Conservation (phyloP, 1,140 invertebrate genomes). For the Trissolcus basalis region DNA sequence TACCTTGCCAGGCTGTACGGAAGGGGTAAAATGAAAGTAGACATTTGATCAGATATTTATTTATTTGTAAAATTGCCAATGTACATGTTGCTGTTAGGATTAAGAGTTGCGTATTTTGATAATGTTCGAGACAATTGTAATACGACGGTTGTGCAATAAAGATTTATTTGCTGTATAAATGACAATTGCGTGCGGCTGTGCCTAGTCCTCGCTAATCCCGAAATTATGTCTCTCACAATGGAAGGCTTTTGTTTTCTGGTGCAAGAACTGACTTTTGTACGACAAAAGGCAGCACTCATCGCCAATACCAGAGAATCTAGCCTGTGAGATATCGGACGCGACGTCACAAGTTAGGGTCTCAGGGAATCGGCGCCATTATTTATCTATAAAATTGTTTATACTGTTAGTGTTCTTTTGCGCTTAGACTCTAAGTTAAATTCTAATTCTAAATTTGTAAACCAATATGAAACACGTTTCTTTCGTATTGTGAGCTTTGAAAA, state of each 20-base stretch:
- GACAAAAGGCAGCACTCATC: conserved; percentile 76
- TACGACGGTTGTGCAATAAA: conserved; percentile 22
- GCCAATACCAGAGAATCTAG: conserved; percentile 84
- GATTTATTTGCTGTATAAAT: conserved; percentile 29
- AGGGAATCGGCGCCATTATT: conserved; percentile 81
- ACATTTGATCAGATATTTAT: not conserved
- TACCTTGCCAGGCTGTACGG: no score
- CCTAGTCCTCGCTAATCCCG: conserved; percentile 24
- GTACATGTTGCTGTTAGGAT: not conserved
- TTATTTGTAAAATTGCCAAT: conserved; percentile 2
- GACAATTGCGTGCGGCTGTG: conserved; percentile 1
- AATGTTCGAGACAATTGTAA: conserved; percentile 6
- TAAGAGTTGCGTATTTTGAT: not conserved
- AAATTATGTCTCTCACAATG: conserved; percentile 39
- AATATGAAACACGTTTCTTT: no score
- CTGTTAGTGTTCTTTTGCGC: conserved; percentile 11
- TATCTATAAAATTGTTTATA: conserved; percentile 29
- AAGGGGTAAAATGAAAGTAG: no score
- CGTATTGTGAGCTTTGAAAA: no score
- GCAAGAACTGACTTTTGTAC: conserved; percentile 72
- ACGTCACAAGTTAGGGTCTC: conserved; percentile 86
- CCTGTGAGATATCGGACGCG: conserved; percentile 81
- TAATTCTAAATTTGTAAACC: not conserved
- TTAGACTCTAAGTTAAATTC: not conserved
- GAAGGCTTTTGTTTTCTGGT: conserved; percentile 63